phyloP scores from a whole-genome alignment of 2,888 invertebrate species.

The Agelastica alni region DNA sequence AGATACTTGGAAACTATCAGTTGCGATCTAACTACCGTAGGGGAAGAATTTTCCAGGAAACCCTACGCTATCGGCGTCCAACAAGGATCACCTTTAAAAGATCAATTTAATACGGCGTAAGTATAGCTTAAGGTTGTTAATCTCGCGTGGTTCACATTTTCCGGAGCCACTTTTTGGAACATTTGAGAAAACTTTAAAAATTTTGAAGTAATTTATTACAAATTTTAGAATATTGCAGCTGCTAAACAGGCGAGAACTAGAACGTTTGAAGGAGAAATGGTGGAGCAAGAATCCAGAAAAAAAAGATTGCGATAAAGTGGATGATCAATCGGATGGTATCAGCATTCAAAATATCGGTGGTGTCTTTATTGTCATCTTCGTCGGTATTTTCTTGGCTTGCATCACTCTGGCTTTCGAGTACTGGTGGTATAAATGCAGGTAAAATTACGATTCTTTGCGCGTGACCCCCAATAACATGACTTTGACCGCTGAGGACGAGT shows the following conservation, averaged over 20 bases:
- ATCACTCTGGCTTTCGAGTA: slow-evolving; percentile 91
- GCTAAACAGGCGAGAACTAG: slow-evolving; percentile 89
- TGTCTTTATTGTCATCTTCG: slow-evolving; percentile 96
- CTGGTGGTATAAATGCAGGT: slow-evolving; percentile 87
- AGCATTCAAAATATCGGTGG: slow-evolving; percentile 98
- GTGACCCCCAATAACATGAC: no score
- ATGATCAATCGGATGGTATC: slow-evolving; percentile 95
- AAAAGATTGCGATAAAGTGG: slow-evolving; percentile 77
- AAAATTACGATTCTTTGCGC: no score
- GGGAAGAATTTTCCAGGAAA: slow-evolving; percentile 96
- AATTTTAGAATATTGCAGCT: slow-evolving; percentile 87
- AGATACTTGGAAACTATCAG: slow-evolving; percentile 73
- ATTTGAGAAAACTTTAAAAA: slow-evolving; percentile 8
- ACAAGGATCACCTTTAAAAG: slow-evolving; percentile 91
- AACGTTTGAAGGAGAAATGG: slow-evolving; percentile 94
- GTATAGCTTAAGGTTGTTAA: no score
- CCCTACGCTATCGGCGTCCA: slow-evolving; percentile 97
- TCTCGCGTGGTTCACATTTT: no score
- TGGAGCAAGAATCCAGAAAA: slow-evolving; percentile 87
- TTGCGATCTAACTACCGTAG: slow-evolving; percentile 90
- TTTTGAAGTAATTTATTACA: slow-evolving; percentile 26
- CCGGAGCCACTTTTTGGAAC: no score
- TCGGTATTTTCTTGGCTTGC: slow-evolving; percentile 90
- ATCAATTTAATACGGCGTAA: slow-evolving; percentile 94
- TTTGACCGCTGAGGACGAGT: no score